These are phyloP conservation scores for Conistra vaccinii DNA, from an alignment of 2,888 invertebrate species.

Conservation along the genomic window DNA sequence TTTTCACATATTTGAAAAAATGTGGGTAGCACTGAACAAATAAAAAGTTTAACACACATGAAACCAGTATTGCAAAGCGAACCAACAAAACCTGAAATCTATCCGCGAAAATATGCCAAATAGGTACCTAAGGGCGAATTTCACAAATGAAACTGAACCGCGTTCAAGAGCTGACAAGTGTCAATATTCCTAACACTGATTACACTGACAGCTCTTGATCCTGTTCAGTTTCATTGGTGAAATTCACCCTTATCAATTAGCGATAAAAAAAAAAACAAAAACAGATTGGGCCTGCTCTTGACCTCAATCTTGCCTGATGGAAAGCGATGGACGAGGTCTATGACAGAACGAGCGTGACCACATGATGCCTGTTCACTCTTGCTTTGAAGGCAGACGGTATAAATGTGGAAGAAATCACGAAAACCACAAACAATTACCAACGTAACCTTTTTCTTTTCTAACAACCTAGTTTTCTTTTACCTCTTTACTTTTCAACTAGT, in stretches of 20 bases:
- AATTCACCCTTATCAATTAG: not conserved
- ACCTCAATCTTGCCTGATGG: not conserved
- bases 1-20: not conserved
- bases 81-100: not conserved
- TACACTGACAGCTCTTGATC: not conserved
- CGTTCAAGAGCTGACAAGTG: not conserved
- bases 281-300: not conserved
- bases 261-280: no score
- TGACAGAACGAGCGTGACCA: no score
- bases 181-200: no score
- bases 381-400: not conserved
- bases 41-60: not conserved
- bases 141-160: not conserved
- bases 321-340: no score
- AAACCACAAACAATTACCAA: not conserved
- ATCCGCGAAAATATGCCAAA: not conserved
- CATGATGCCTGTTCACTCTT: not conserved
- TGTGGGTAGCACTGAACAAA: not conserved
- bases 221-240: no score
- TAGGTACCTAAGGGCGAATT: not conserved
- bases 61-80: not conserved
- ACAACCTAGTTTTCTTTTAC: conserved; percentile 5
- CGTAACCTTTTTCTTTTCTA: not conserved
- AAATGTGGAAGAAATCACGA: not conserved
- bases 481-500: not conserved